These are phyloP conservation scores for Ctenochaetus hawaiiensis DNA, from an alignment of 2,797 vertebrate species.

Conservation along the genomic window DNA sequence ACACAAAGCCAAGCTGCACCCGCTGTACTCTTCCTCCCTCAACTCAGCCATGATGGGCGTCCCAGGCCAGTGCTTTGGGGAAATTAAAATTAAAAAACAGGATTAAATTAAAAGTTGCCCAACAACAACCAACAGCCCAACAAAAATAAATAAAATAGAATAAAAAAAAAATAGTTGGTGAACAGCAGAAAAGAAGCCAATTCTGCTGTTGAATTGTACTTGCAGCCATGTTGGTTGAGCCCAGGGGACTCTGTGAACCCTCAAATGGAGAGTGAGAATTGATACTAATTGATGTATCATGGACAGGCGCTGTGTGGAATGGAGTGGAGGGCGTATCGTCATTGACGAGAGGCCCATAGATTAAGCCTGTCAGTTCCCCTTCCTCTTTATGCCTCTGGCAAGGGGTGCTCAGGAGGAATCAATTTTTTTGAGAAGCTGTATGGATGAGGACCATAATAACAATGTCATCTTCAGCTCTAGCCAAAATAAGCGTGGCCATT, in stretches of 20 bases:
- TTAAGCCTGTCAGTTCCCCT: conserved; percentile 81
- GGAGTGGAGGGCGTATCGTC: conserved; percentile 74
- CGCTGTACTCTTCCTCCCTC: conserved; percentile 40
- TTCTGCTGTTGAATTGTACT: conserved; percentile 38
- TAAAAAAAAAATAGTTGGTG: conserved; percentile 29
- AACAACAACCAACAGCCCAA: conserved; percentile 37
- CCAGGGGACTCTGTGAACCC: conserved; percentile 49
- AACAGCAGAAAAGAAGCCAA: conserved; percentile 20
- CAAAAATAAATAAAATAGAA: background rate
- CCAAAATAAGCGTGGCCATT: conserved; percentile 75
- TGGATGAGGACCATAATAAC: conserved; percentile 71
- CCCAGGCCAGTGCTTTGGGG: conserved; percentile 55
- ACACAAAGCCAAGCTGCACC: conserved; percentile 48
- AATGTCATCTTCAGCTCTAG: conserved; percentile 68
- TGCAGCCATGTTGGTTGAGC: conserved; percentile 26
- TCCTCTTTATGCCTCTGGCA: conserved; percentile 75
- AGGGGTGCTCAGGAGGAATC: conserved; percentile 72
- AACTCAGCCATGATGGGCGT: conserved; percentile 47
- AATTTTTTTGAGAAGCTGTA: conserved; percentile 73
- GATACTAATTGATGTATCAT: conserved; percentile 79
- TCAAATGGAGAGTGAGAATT: conserved; percentile 58
- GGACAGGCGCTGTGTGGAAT: conserved; percentile 71
- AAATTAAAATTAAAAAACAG: conserved; percentile 62
- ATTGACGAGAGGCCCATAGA: conserved; percentile 74
- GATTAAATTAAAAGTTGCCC: conserved; percentile 64